phyloP scores from a whole-genome alignment of 2,797 vertebrate species.

The Mallotus villosus region DNA sequence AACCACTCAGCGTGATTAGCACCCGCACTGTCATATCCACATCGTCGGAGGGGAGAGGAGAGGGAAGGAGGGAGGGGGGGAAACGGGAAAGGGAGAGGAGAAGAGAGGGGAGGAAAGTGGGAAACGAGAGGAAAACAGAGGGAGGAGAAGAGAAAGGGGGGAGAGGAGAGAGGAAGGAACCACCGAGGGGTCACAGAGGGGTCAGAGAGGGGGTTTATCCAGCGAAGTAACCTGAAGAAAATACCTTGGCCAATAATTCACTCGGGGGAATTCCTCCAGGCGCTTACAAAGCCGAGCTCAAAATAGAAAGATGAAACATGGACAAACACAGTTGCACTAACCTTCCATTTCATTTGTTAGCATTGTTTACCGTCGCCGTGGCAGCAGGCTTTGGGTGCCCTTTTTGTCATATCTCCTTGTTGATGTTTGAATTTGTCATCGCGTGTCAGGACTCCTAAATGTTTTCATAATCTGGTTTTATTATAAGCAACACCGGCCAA shows the following conservation, averaged over 20 bases:
- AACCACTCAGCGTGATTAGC: conserved; percentile 75
- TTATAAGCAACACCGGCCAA: conserved; percentile 74
- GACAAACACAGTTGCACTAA: conserved; percentile 60
- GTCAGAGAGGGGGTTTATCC: background rate
- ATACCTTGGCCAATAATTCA: conserved; percentile 24
- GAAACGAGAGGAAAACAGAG: background rate
- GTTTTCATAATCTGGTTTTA: conserved; percentile 81
- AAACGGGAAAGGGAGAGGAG: background rate
- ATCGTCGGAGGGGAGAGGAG: conserved; percentile 22
- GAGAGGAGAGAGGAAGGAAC: background rate
- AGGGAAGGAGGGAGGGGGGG: background rate
- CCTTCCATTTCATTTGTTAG: conserved; percentile 49
- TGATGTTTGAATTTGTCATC: conserved; percentile 75
- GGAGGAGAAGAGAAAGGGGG: background rate
- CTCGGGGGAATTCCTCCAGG: conserved; percentile 33
- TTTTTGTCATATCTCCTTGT: conserved; percentile 75
- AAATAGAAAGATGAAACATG: conserved; percentile 65
- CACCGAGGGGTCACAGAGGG: background rate
- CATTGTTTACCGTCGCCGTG: conserved; percentile 60
- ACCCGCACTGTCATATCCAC: conserved; percentile 57
- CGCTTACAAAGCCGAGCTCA: conserved; percentile 59
- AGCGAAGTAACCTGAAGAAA: conserved; percentile 13
- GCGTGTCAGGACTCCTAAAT: conserved; percentile 66
- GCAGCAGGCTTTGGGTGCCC: conserved; percentile 57
- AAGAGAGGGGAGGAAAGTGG: background rate